These are phyloP conservation scores for Peribatodes rhomboidaria DNA, from an alignment of 2,888 invertebrate genomes.

Conservation along the genomic window DNA sequence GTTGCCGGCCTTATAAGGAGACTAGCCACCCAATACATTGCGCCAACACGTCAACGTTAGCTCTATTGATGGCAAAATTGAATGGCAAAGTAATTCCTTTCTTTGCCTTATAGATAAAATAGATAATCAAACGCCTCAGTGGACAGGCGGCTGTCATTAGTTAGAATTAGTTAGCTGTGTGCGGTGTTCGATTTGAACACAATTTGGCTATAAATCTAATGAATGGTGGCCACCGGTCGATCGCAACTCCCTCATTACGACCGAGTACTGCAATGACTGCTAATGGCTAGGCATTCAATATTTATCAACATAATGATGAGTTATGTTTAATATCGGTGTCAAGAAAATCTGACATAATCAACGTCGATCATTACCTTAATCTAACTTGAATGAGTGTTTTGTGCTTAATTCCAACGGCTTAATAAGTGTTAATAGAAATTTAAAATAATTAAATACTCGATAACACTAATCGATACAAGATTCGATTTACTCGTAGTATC, in stretches of 20 bases:
- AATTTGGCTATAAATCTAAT: conserved; percentile 62
- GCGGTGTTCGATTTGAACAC: conserved; percentile 47
- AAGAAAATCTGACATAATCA: background rate
- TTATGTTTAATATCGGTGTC: conserved; percentile 67
- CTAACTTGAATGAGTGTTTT: background rate
- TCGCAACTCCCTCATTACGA: conserved; percentile 60
- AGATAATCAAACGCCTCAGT: conserved; percentile 50
- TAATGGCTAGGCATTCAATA: conserved; percentile 64
- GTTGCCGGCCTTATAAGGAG: conserved; percentile 28
- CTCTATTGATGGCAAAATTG: conserved; percentile 40
- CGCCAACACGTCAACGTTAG: conserved; percentile 27
- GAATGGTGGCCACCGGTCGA: conserved; percentile 57
- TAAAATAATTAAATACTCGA: too few relatives aligned
- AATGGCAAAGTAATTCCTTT: conserved; percentile 41
- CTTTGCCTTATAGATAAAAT: conserved; percentile 37
- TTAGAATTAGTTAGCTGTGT: conserved; percentile 56
- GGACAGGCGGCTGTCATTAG: conserved; percentile 54
- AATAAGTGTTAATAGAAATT: background rate
- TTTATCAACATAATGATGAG: conserved; percentile 69
- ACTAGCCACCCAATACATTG: conserved; percentile 26
- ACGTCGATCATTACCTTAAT: background rate
- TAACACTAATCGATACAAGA: background rate
- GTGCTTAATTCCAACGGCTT: background rate
- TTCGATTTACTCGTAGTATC: background rate
- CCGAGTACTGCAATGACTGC: conserved; percentile 56